Evolutionary conservation across 2,797 vertebrate species (phyloP).

Genomic region (Melanotaenia nigrans): DNA sequence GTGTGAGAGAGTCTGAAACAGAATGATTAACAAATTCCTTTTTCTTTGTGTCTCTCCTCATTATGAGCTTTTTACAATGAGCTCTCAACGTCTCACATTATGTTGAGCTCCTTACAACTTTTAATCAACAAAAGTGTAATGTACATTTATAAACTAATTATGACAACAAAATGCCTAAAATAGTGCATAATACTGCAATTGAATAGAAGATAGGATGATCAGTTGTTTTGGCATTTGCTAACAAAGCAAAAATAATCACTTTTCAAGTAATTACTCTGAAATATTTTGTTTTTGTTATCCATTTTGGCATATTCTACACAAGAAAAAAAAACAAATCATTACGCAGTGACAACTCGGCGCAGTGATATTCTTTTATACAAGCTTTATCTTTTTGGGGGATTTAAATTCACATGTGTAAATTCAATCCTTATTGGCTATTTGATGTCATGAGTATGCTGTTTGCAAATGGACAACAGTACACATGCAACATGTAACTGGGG

Average conservation of each 20-base stretch:
- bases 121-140: neutral
- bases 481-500: neutral
- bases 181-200: too few species aligned
- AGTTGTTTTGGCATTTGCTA: neutral
- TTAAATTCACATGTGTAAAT: neutral
- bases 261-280: neutral
- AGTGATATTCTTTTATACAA: neutral
- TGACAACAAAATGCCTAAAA: neutral
- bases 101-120: neutral
- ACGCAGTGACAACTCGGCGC: neutral
- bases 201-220: too few species aligned
- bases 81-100: neutral
- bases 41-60: constrained; percentile 15
- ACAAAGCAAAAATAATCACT: neutral
- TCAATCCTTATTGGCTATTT: neutral
- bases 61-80: constrained; percentile 29
- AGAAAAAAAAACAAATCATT: neutral
- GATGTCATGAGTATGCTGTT: neutral
- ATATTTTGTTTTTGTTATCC: neutral
- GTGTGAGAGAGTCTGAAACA: constrained; percentile 9
- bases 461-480: neutral
- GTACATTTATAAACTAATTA: neutral
- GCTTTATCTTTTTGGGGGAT: neutral
- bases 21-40: constrained; percentile 24
- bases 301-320: neutral